A percentile compares a stretch with the other conserved stretches of the same genome.
Evolutionary conservation across 1,140 invertebrate species (phyloP).

Genomic region (Aphidius ervi): DNA sequence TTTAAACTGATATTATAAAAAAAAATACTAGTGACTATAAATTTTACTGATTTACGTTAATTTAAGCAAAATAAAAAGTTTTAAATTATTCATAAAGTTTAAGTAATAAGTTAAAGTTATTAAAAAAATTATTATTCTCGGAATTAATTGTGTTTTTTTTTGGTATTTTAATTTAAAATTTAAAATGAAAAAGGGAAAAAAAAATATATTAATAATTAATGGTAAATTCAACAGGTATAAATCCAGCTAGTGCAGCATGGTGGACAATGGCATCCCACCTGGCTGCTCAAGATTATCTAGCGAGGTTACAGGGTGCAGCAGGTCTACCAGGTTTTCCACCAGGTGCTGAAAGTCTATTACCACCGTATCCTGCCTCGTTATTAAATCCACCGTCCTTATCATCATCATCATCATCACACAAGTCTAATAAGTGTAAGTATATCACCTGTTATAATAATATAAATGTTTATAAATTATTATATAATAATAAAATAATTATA

Average conservation of each 20-base stretch:
- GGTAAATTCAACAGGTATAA: slow-evolving; percentile 38
- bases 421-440: slow-evolving; percentile 51
- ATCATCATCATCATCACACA: slow-evolving; percentile 42
- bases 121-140: too few species aligned
- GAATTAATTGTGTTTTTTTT: too few species aligned
- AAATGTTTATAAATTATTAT: neutral
- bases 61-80: too few species aligned
- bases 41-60: too few species aligned
- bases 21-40: too few species aligned
- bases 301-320: slow-evolving; percentile 68
- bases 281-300: slow-evolving; percentile 79
- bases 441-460: neutral
- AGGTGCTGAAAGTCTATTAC: slow-evolving; percentile 48
- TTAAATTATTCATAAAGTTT: too few species aligned
- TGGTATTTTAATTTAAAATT: too few species aligned
- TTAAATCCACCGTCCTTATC: slow-evolving; percentile 49
- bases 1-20: too few species aligned
- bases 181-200: too few species aligned
- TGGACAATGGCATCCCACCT: slow-evolving; percentile 84
- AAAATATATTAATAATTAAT: neutral
- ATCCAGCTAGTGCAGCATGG: slow-evolving; percentile 70
- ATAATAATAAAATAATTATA: neutral
- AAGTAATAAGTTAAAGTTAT: too few species aligned
- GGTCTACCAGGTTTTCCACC: slow-evolving; percentile 65
- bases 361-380: slow-evolving; percentile 51